A percentile compares a stretch with the other conserved stretches of the same genome.
These are phyloP conservation scores for Trachelus tabidus DNA, from an alignment of 2,888 invertebrate genomes.

Conservation along the genomic window DNA sequence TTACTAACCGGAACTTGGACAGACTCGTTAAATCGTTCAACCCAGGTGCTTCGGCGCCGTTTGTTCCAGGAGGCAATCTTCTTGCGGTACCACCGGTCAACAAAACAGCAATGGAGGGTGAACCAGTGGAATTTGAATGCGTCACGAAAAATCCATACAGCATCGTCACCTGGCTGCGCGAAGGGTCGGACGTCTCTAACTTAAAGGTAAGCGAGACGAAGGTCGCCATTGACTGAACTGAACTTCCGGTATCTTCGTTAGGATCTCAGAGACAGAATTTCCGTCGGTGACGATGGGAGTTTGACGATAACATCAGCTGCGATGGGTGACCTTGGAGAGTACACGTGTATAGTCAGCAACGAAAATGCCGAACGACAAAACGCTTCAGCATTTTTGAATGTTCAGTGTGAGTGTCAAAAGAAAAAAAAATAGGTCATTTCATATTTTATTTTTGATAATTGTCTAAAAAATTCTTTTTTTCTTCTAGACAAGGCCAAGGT, in stretches of 20 bases:
- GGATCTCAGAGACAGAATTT: conserved; percentile 73
- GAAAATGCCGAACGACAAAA: conserved; percentile 80
- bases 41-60: conserved; percentile 60
- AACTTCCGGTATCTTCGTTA: conserved; percentile 44
- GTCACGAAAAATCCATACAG: conserved; percentile 79
- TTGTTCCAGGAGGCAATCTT: conserved; percentile 82
- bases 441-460: background rate
- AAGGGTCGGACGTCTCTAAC: conserved; percentile 66
- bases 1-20: conserved; percentile 61
- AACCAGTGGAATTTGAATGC: conserved; percentile 84
- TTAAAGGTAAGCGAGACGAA: conserved; percentile 51
- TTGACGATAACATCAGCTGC: conserved; percentile 81
- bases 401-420: conserved; percentile 81
- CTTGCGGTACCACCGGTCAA: conserved; percentile 90
- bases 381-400: conserved; percentile 88
- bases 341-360: conserved; percentile 85
- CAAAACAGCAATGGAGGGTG: conserved; percentile 87
- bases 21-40: conserved; percentile 65
- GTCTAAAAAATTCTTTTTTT: background rate
- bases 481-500: conserved; percentile 89
- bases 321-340: conserved; percentile 88
- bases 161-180: conserved; percentile 70
- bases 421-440: background rate
- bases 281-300: conserved; percentile 80
- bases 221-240: background rate